Base-by-base conservation (phyloP, 1,140 invertebrate species). In the Bombus impatiens region DNA sequence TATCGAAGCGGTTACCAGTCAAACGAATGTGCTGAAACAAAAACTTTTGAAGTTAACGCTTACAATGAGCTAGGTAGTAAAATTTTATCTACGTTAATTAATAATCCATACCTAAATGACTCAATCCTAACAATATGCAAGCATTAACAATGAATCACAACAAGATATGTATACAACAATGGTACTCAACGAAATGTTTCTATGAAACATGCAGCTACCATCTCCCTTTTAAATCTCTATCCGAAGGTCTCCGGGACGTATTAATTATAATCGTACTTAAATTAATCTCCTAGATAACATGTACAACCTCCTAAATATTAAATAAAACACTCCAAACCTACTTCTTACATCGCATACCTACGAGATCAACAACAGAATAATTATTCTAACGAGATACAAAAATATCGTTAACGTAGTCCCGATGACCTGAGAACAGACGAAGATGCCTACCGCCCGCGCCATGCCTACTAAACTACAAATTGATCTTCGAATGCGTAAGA, bases 141-240 rank as follows among this genome's bases (percentile, higher is more conserved):
- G 95, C 95, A 95, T 95, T 95, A 95, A 95, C 95, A 95, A 95
- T 95, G 95, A 95, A 95, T 95, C 93, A 95, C 94, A 95, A 95
- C 94, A 95, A 95, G 92, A 95, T 95, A 94, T 94, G 94, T 94
- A 95, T 95, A 95, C 94, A 95, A 93, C 91, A 94, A 94, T 95
- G 93, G 92, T 95, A 95, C 92, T 94, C 89, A 94, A 94, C 93
- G 93, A 93, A 91, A 94, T 94, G 89, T 94, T 94, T 93, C 91
- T 94, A 92, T 93, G 90, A 93, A 91, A 93, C 91, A 91, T 94
- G 93, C 93, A 94, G 93, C 93, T 93, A 94, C 93, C 93, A 94
- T 93, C 93, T 94, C 93, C 89, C 91, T 91, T 93, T 91, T 89
- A 88, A 94, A 94, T 93, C 90, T 94, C 92, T 93, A 90, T 87